Conservation (phyloP, 37 sponge, comb jelly and placozoan genomes). For the Ianthella basta region DNA sequence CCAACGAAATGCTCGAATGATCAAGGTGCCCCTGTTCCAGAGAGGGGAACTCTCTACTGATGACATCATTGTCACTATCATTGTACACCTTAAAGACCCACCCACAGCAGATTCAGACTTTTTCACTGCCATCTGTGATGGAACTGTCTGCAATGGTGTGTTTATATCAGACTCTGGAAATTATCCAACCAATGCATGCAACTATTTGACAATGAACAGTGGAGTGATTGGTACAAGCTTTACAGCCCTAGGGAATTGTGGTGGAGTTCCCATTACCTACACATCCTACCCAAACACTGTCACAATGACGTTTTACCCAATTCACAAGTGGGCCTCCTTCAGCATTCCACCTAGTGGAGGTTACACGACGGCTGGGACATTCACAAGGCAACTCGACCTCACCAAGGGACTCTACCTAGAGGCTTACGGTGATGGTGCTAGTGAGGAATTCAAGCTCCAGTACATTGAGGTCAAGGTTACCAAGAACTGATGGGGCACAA, state of each 20-base stretch:
- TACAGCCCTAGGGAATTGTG: not conserved
- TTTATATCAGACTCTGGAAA: not conserved
- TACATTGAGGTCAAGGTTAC: conserved; percentile 16
- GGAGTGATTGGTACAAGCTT: not conserved
- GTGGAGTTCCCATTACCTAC: not conserved
- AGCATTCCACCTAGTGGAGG: not conserved
- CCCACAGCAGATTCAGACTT: conserved; percentile 7
- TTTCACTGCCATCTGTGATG: not conserved
- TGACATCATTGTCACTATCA: conserved; percentile 2
- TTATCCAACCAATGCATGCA: not conserved
- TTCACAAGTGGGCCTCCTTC: conserved; percentile 18
- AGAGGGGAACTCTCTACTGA: not conserved
- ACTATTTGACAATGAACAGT: not conserved
- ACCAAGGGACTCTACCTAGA: conserved; percentile 18
- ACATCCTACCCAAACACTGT: not conserved
- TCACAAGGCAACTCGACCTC: conserved; percentile 6
- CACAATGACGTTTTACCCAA: not conserved
- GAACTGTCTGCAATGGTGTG: conserved; percentile 25
- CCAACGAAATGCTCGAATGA: no score
- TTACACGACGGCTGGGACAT: not conserved
- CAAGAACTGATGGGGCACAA: not conserved
- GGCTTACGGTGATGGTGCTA: not conserved
- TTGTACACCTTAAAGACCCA: conserved; percentile 5
- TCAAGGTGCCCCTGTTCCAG: conserved; percentile 11
- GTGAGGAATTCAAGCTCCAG: not conserved